Percentiles rank a stretch among this genome's conserved stretches.
These are phyloP conservation scores for Pica pica DNA, from an alignment of 2,113 vertebrate genomes.

Conservation along the genomic window DNA sequence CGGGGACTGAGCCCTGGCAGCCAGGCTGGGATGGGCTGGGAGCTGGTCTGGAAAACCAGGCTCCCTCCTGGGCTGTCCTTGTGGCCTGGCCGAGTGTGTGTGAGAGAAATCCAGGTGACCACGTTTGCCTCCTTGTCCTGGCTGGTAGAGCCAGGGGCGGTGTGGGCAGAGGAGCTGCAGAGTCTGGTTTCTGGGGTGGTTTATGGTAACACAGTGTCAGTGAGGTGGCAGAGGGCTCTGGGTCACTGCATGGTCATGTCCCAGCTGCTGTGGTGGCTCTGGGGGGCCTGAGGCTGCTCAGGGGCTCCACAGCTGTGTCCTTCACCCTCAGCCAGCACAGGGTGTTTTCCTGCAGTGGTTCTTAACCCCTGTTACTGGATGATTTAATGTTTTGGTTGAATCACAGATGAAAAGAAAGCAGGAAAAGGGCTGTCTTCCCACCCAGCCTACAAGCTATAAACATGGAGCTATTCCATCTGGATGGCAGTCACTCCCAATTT, in stretches of 20 bases:
- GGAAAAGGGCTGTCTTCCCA: not conserved
- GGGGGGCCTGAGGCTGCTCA: not conserved
- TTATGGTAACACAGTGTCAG: fast-evolving
- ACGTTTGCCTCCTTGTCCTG: not conserved
- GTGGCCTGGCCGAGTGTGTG: fast-evolving
- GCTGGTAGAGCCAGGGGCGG: fast-evolving
- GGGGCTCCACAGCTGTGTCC: not conserved
- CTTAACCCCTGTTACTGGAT: not conserved
- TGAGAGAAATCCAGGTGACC: fast-evolving
- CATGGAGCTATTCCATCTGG: not conserved
- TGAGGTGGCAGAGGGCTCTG: not conserved
- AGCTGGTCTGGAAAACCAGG: not conserved
- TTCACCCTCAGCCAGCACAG: not conserved
- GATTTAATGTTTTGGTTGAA: not conserved
- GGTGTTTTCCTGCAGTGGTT: not conserved
- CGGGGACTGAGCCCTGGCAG: not conserved
- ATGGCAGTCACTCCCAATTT: not conserved
- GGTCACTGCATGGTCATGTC: not conserved
- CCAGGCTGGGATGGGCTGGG: fast-evolving
- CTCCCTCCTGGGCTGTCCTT: not conserved
- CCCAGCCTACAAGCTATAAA: not conserved
- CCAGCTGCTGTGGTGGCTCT: not conserved
- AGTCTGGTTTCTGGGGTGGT: not conserved
- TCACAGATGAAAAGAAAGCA: not conserved
- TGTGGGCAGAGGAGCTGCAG: not conserved